These are phyloP conservation scores for Rhizoglyphus robini DNA, from an alignment of 1,140 invertebrate species.

Conservation along the genomic window DNA sequence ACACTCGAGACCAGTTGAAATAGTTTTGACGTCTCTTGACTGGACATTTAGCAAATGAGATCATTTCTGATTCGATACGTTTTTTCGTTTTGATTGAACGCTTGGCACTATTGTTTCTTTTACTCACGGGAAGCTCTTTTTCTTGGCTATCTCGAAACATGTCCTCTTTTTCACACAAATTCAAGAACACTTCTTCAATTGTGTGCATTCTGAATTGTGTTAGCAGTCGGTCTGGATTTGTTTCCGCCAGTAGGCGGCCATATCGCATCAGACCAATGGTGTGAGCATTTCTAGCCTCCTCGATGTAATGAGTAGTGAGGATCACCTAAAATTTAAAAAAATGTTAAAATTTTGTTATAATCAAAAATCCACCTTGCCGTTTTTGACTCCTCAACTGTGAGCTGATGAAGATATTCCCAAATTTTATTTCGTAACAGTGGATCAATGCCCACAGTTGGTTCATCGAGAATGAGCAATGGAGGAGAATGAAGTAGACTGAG, in stretches of 20 bases:
- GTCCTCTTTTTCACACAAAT: constrained; percentile 51
- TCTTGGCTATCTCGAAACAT: no score
- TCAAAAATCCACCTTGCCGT: no score
- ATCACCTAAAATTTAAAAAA: no score
- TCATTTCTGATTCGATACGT: no score
- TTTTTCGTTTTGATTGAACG: no score
- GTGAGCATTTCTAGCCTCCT: constrained; percentile 27
- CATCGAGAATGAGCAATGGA: constrained; percentile 35
- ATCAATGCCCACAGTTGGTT: constrained; percentile 38
- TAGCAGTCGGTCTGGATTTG: constrained; percentile 67
- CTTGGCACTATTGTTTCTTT: no score
- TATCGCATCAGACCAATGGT: constrained; percentile 39
- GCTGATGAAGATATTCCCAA: constrained; percentile 19
- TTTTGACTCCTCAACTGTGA: constrained; percentile 39
- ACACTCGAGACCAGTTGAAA: neutral
- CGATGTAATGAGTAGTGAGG: constrained; percentile 38
- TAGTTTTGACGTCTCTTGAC: neutral
- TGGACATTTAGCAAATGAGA: neutral
- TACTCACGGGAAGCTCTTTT: no score
- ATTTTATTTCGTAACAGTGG: constrained; percentile 31
- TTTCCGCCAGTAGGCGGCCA: constrained; percentile 55
- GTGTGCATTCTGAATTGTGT: constrained; percentile 64
- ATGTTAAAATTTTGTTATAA: no score
- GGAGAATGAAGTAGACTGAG: constrained; percentile 54
- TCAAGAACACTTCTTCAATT: constrained; percentile 83